Percentiles rank a stretch among this genome's conserved stretches.
These are phyloP conservation scores for Perognathus longimembris DNA, from an alignment of 2,113 vertebrate species.

Conservation along the genomic window DNA sequence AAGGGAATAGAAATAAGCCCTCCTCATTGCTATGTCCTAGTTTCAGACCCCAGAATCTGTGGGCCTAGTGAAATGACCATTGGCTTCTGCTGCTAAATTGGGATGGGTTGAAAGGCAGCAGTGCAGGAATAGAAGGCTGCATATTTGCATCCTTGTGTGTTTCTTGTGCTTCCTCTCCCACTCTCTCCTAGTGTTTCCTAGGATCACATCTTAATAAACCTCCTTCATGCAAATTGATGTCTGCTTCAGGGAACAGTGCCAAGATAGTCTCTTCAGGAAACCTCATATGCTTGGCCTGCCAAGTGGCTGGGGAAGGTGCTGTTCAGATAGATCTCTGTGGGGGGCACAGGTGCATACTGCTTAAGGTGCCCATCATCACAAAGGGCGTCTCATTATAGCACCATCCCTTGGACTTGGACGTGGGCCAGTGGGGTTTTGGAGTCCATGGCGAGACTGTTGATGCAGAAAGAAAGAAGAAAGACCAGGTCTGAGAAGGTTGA, in stretches of 20 bases:
- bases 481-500: no score
- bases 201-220: not conserved
- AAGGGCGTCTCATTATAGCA: not conserved
- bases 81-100: not conserved
- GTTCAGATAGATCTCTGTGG: not conserved
- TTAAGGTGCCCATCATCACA: not conserved
- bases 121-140: not conserved
- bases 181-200: not conserved
- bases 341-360: not conserved
- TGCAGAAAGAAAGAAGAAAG: not conserved
- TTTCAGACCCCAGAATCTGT: not conserved
- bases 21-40: not conserved
- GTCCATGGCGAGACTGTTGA: not conserved
- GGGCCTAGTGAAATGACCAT: not conserved
- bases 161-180: not conserved
- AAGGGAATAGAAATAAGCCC: not conserved
- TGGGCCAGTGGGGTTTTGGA: not conserved
- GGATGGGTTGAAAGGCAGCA: not conserved
- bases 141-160: not conserved
- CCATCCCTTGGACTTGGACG: not conserved
- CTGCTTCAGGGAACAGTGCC: not conserved
- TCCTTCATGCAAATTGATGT: not conserved
- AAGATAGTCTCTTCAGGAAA: not conserved
- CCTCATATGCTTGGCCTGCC: not conserved
- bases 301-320: not conserved